Evolutionary conservation across 2,113 vertebrate genomes (phyloP), one percentile per base, ranked within the genome.

Genomic region (Rhinichthys klamathensis): DNA sequence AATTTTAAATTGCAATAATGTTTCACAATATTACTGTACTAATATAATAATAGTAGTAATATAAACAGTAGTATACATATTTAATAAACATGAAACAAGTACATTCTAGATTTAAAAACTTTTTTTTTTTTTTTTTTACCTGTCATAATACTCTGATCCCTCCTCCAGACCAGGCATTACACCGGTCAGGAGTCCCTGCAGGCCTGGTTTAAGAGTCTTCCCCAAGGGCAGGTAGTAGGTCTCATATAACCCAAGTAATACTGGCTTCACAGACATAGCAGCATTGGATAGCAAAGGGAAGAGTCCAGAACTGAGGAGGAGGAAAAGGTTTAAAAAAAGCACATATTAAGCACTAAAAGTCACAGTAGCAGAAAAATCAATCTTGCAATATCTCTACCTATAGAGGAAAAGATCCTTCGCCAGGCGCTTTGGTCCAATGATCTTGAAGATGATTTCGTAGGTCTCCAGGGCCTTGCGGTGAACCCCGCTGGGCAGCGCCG

Each of bases 381-480:
- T 49, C 21, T 46, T 27, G 10, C 25, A n/a, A 32, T 27, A 73
- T 10, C 21, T 32, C 84, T 91, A 99, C 98, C 98, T 99, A 92
- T 99, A 99, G 46, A 99, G 96, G 93, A 99, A 99, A 81, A 99
- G 98, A 90, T 99, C 98, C 93, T 98, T 99, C 89, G 98, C 98
- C 89, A 99, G 92, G 89, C 98, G 96, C 89, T 99, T 99, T 87
- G 97, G 95, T n/a, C 98, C 98, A 89, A 99, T 99, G 91, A 99
- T 99, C 93, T 99, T 99, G 93, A 99, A 99, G 89, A 99, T 99
- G 18, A 99, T 98, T 93, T 99, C 98, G 0, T 99, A 99, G 0
- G 98, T 99, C 93, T 99, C 98, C 92, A 99, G 94, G 67, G 98
- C 98, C 93, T 99, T 99, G 72, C 98, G 97, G 93, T 99, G 98